Percentiles rank a stretch among this genome's conserved stretches.
phyloP scores from a whole-genome alignment of 1,140 invertebrate species.

The Dendrolimus punctatus region DNA sequence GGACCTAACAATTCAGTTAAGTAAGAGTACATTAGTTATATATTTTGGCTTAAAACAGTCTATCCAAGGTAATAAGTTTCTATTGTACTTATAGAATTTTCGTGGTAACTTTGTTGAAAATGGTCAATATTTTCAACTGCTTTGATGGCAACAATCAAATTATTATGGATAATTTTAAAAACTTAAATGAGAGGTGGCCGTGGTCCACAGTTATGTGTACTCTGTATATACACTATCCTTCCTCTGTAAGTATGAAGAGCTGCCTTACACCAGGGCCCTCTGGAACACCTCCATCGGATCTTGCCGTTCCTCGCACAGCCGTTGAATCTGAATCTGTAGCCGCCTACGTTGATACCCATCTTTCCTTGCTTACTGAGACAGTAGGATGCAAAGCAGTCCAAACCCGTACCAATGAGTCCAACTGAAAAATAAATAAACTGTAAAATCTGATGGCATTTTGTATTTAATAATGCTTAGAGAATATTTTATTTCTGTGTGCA shows the following conservation, averaged over 20 bases:
- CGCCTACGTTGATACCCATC: conserved; percentile 62
- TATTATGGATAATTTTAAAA: not conserved
- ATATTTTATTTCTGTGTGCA: too few species aligned
- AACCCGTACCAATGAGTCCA: conserved; percentile 47
- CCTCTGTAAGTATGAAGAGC: conserved; percentile 59
- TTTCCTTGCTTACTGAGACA: conserved; percentile 65
- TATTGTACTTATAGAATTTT: too few species aligned
- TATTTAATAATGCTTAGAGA: too few species aligned
- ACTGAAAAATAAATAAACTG: conserved; percentile 31
- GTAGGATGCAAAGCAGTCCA: conserved; percentile 59
- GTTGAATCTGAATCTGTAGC: conserved; percentile 60
- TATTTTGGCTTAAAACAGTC: too few species aligned
- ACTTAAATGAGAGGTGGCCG: conserved; percentile 32
- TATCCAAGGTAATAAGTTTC: too few species aligned
- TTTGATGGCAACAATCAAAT: too few species aligned
- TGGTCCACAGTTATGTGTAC: conserved; percentile 57
- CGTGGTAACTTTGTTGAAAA: too few species aligned
- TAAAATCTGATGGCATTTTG: conserved; percentile 7
- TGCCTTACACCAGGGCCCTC: conserved; percentile 61
- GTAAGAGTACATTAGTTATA: too few species aligned
- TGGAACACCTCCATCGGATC: conserved; percentile 56
- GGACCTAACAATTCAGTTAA: too few species aligned
- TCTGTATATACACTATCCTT: conserved; percentile 60
- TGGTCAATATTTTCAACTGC: too few species aligned
- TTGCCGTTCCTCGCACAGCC: conserved; percentile 61